These are phyloP conservation scores for Cataglyphis rosenhaueri DNA, from an alignment of 2,888 invertebrate genomes.

Conservation along the genomic window DNA sequence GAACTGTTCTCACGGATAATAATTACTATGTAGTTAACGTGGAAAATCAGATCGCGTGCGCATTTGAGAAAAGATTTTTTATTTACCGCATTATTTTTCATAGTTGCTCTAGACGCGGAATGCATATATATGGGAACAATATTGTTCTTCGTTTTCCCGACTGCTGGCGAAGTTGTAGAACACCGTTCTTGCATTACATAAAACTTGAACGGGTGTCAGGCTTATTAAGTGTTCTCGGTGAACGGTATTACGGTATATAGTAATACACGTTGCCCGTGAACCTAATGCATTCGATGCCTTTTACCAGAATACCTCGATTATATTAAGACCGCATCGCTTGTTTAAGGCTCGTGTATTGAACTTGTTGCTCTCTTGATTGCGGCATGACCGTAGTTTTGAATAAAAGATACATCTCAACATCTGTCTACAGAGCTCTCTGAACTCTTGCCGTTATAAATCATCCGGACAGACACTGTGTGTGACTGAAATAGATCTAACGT, in stretches of 20 bases:
- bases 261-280: conserved; percentile 67
- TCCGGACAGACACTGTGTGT: not conserved
- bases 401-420: conserved; percentile 3
- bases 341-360: conserved; percentile 60
- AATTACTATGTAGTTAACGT: conserved; percentile 36
- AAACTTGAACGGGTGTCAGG: conserved; percentile 63
- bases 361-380: conserved; percentile 17
- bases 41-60: not conserved
- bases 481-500: conserved; percentile 30
- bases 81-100: conserved; percentile 13
- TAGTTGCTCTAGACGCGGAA: not conserved
- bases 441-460: conserved; percentile 6
- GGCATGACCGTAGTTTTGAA: not conserved
- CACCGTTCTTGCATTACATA: conserved; percentile 68
- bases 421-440: not conserved
- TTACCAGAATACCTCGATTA: conserved; percentile 61
- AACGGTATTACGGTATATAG: conserved; percentile 61
- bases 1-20: conserved; percentile 30
- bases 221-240: conserved; percentile 66
- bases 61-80: conserved; percentile 31
- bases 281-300: conserved; percentile 63
- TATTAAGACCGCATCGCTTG: conserved; percentile 30
- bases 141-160: conserved; percentile 59
- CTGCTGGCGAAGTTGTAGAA: conserved; percentile 20
- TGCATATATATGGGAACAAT: conserved; percentile 56